Conservation (phyloP, 2,113 vertebrate species). For the Puma concolor region DNA sequence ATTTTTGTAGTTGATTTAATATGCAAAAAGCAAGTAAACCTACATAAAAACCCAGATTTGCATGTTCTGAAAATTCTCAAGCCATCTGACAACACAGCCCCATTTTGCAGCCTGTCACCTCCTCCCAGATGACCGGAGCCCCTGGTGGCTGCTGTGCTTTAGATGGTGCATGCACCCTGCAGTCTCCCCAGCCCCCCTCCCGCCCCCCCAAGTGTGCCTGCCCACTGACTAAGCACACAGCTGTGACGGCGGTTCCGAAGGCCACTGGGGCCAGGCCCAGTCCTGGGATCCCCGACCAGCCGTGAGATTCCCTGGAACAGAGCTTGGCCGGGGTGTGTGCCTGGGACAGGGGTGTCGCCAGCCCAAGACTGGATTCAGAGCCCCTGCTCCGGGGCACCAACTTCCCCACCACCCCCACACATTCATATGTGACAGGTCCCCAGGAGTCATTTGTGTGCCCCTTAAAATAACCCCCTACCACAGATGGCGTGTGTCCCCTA, state of each 20-base stretch:
- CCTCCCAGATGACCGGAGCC: accelerated
- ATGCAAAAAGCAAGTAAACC: background rate
- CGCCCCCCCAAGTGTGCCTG: background rate
- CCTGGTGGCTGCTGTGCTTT: accelerated
- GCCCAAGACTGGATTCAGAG: background rate
- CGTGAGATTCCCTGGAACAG: background rate
- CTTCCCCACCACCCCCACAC: background rate
- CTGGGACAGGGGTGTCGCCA: background rate
- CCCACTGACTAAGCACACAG: background rate
- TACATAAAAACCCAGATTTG: background rate
- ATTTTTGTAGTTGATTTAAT: background rate
- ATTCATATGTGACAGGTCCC: background rate
- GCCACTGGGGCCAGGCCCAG: background rate
- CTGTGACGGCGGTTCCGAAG: background rate
- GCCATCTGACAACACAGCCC: background rate
- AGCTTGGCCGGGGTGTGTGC: background rate
- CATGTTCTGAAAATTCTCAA: background rate
- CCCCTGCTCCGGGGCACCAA: background rate
- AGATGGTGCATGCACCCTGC: accelerated
- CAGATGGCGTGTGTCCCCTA: background rate
- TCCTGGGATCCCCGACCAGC: background rate
- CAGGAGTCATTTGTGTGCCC: background rate
- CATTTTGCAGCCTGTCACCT: background rate
- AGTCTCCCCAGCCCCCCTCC: accelerated
- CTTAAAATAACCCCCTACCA: background rate